phyloP scores from a whole-genome alignment of 2,797 vertebrate genomes.

The Amblyopsis hoosieri region DNA sequence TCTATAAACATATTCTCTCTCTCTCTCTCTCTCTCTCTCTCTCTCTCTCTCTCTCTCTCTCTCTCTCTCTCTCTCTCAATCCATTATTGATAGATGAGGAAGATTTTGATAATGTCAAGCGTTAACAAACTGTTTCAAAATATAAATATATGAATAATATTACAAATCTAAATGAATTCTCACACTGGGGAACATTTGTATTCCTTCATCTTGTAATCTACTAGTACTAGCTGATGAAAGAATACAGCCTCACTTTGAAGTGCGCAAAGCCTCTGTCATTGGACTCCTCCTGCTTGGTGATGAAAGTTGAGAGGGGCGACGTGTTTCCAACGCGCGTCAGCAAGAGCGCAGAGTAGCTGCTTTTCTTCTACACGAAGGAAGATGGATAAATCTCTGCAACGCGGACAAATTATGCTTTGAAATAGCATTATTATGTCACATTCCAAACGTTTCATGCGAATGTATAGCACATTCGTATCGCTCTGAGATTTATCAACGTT shows the following conservation, averaged over 20 bases:
- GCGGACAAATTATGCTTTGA: slow-evolving; percentile 43
- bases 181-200: background rate
- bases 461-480: slow-evolving; percentile 14
- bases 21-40: too few relatives aligned
- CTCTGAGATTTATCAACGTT: slow-evolving; percentile 9
- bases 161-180: background rate
- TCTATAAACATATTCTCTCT: too few relatives aligned
- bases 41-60: too few relatives aligned
- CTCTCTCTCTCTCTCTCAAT: too few relatives aligned
- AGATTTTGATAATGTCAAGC: too few relatives aligned
- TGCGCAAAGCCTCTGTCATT: slow-evolving; percentile 49
- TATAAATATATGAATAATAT: too few relatives aligned
- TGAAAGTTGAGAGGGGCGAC: slow-evolving; percentile 66
- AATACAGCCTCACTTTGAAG: slow-evolving; percentile 38
- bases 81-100: too few relatives aligned
- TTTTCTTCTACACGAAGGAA: slow-evolving; percentile 39
- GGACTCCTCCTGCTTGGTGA: slow-evolving; percentile 70
- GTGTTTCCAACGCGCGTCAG: slow-evolving; percentile 61
- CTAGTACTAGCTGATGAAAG: slow-evolving; percentile 30
- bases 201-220: background rate
- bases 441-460: slow-evolving; percentile 18
- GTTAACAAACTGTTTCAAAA: too few relatives aligned
- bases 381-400: slow-evolving; percentile 52
- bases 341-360: slow-evolving; percentile 58
- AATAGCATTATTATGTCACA: slow-evolving; percentile 15